Evolutionary conservation across 2,888 invertebrate species (phyloP), one percentile per base, ranked within the genome.

Genomic region (Brachypalpus laphriformis): DNA sequence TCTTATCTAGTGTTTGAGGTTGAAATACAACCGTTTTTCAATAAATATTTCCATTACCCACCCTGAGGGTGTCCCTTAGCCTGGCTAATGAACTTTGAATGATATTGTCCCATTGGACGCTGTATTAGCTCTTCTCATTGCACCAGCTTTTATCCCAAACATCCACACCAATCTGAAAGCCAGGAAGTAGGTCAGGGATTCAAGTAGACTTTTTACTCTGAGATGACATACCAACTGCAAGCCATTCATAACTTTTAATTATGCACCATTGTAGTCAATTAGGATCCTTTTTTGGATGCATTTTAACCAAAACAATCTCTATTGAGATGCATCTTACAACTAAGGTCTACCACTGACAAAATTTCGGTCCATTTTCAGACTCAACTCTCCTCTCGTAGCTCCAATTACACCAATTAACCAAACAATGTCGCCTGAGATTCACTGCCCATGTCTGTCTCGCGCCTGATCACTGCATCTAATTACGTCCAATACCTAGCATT

Each of bases 381-480:
- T 11, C 14, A n/a, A 16, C 20, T n/a, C n/a, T 28, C n/a, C 56
- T 42, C 54, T 20, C 20, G 3, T 16, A 57, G 6, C 34, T 57
- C 34, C 49, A 71, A 47, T 59, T 56, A 20, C 6, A 14, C 18
- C 22, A 37, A 51, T 51, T 31, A 31, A 8, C 28, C 42, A 18
- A 47, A 28, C 28, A 49, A 14, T 49, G 59, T 37, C 59, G 37
- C 37, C 57, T 18, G 45, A 56, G 45, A 45, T 59, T 47, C 37
- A n/a, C 51, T 56, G 22, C 2, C 45, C 42, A 74, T 34, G 54
- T 72, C 14, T 56, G 68, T 16, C 22, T 25, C 22, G 11, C 47
- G 20, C 14, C 51, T n/a, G 22, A 45, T 56, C 22, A 18, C 8
- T 16, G 45, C 54, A 56, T 22, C 28, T 54, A 63, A 63, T 54